Conservation (phyloP, 2,888 invertebrate genomes). For the Epirrita christyi region DNA sequence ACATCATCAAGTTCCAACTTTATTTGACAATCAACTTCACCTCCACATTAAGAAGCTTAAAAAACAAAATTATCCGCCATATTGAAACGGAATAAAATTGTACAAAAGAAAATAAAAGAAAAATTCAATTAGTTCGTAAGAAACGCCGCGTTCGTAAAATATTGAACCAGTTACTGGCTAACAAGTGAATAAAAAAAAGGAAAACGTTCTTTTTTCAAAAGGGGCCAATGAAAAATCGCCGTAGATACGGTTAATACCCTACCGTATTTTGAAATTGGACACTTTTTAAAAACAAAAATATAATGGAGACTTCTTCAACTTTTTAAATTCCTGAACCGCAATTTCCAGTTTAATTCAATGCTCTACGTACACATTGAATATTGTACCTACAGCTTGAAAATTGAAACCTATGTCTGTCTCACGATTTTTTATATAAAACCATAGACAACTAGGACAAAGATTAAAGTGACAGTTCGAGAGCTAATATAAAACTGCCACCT, state of each 20-base stretch:
- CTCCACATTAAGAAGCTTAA: slow-evolving; percentile 1
- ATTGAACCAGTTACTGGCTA: slow-evolving; percentile 46
- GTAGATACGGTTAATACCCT: slow-evolving; percentile 68
- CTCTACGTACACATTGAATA: no score
- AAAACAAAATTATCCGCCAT: slow-evolving; percentile 21
- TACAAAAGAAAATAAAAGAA: slow-evolving; percentile 37
- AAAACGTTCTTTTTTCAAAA: slow-evolving; percentile 64
- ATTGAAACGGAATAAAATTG: slow-evolving; percentile 32
- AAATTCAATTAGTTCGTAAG: slow-evolving; percentile 22
- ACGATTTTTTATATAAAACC: no score
- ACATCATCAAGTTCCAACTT: slow-evolving; percentile 1
- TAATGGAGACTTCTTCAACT: slow-evolving; percentile 3
- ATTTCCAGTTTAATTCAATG: no score
- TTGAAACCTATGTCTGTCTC: no score
- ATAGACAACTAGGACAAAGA: no score
- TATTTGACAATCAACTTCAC: slow-evolving; percentile 14
- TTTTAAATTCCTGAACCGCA: background rate
- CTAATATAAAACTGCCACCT: no score
- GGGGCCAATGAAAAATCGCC: slow-evolving; percentile 73
- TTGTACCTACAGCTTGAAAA: no score
- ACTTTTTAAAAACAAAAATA: slow-evolving; percentile 30
- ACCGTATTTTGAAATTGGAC: slow-evolving; percentile 75
- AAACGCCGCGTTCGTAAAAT: slow-evolving; percentile 49
- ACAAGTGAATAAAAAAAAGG: slow-evolving; percentile 43
- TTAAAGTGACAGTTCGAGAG: no score